Evolutionary conservation across 1,140 invertebrate genomes (phyloP).

Genomic region (Ptiloglossa arizonensis): DNA sequence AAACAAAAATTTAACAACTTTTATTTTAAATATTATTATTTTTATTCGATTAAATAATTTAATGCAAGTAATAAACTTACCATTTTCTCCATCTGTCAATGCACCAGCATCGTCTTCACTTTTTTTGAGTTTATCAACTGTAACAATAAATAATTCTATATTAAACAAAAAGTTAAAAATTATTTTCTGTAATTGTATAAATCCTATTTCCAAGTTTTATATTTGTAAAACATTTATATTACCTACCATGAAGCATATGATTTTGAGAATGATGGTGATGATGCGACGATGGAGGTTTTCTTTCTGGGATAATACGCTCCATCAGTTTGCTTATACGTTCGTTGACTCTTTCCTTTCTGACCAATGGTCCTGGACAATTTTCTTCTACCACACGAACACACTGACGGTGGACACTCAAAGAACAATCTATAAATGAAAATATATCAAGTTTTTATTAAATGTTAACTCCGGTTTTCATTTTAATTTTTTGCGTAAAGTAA

Average conservation of each 20-base stretch:
- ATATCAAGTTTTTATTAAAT: constrained; percentile 33
- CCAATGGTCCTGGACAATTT: constrained; percentile 90
- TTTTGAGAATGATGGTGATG: constrained; percentile 74
- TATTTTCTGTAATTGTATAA: not conserved
- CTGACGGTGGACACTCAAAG: constrained; percentile 92
- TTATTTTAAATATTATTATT: not conserved
- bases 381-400: constrained; percentile 93
- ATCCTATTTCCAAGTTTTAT: not conserved
- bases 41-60: not conserved
- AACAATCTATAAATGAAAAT: constrained; percentile 88
- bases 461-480: constrained; percentile 8
- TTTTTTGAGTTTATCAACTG: constrained; percentile 78
- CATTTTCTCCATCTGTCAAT: constrained; percentile 79
- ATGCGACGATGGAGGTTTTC: constrained; percentile 80
- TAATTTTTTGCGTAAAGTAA: not conserved
- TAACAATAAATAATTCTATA: constrained; percentile 36
- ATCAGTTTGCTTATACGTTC: constrained; percentile 89
- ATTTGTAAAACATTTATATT: not conserved
- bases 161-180: constrained; percentile 1
- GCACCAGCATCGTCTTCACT: constrained; percentile 76
- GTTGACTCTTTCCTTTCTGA: constrained; percentile 85
- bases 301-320: constrained; percentile 87
- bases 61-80: constrained; percentile 67
- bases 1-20: not conserved
- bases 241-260: constrained; percentile 76